Conservation (phyloP, 2,888 invertebrate genomes). For the Colletes collaris region DNA sequence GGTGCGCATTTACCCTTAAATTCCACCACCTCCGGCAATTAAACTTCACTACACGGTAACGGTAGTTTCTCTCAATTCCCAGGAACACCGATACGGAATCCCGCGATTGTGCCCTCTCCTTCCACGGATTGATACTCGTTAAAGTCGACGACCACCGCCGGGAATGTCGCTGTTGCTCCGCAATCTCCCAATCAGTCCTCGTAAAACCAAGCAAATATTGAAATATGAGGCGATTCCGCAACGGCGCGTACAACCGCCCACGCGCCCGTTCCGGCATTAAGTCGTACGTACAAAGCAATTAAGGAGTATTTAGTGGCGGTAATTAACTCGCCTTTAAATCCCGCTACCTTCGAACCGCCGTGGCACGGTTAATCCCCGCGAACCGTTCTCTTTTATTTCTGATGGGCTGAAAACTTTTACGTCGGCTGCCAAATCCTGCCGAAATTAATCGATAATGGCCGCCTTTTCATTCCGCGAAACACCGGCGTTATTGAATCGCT, state of each 20-base stretch:
- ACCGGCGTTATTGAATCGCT: constrained; percentile 1
- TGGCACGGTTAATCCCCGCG: constrained; percentile 20
- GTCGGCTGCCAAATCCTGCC: not conserved
- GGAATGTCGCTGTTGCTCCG: not conserved
- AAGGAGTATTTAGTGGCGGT: constrained; percentile 36
- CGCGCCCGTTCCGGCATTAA: constrained; percentile 3
- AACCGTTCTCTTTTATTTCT: constrained; percentile 15
- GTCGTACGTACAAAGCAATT: constrained; percentile 42
- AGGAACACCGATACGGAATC: not conserved
- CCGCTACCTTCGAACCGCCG: constrained; percentile 15
- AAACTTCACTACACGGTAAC: constrained; percentile 7
- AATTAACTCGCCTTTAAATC: constrained; percentile 50
- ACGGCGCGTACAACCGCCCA: not conserved
- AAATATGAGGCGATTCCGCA: constrained; percentile 14
- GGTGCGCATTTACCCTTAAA: constrained; percentile 30
- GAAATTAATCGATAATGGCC: constrained; percentile 22
- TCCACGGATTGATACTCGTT: constrained; percentile 25
- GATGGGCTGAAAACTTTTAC: not conserved
- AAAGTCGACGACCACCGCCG: constrained; percentile 8
- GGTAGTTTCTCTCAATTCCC: not conserved
- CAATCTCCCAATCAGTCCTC: not conserved
- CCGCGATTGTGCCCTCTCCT: not conserved
- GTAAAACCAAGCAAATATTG: constrained; percentile 31
- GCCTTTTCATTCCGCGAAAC: constrained; percentile 12
- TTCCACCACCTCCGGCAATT: constrained; percentile 12